Conservation (phyloP, 2,888 invertebrate genomes). For the Gandaritis pyraliata region DNA sequence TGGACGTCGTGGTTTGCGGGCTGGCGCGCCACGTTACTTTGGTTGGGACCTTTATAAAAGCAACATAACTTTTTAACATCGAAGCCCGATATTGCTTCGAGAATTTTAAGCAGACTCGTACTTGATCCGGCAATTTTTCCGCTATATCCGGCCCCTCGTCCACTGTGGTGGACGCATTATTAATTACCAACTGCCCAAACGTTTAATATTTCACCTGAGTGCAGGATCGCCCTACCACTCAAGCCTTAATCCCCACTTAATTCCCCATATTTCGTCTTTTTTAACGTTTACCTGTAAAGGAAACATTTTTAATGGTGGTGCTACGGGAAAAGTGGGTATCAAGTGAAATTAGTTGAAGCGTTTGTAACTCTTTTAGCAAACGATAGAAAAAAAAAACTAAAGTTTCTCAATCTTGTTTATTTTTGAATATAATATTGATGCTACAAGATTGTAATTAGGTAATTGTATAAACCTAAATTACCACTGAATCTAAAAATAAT, state of each 20-base stretch:
- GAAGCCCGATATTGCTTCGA: conserved; percentile 61
- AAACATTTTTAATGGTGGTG: conserved; percentile 62
- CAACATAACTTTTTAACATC: conserved; percentile 57
- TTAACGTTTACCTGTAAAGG: conserved; percentile 62
- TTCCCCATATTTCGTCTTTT: conserved; percentile 72
- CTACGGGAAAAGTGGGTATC: conserved; percentile 32
- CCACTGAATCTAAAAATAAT: too few relatives aligned
- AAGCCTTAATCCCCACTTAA: conserved; percentile 74
- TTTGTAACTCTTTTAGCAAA: conserved; percentile 11
- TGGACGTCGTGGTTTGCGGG: conserved; percentile 51
- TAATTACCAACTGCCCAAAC: conserved; percentile 76
- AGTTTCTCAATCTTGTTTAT: too few relatives aligned
- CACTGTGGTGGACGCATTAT: conserved; percentile 70
- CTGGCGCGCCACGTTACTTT: conserved; percentile 43
- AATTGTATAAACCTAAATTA: too few relatives aligned
- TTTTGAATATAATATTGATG: too few relatives aligned
- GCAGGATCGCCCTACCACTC: conserved; percentile 68
- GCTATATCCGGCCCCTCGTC: conserved; percentile 68
- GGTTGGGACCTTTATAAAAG: conserved; percentile 54
- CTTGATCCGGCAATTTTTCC: conserved; percentile 78
- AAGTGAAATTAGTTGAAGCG: conserved; percentile 5
- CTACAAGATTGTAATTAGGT: too few relatives aligned
- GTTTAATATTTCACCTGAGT: conserved; percentile 78
- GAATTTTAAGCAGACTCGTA: conserved; percentile 64
- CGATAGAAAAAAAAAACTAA: too few relatives aligned